phyloP scores from a whole-genome alignment of 2,113 vertebrate genomes.

The Peromyscus polionotus region DNA sequence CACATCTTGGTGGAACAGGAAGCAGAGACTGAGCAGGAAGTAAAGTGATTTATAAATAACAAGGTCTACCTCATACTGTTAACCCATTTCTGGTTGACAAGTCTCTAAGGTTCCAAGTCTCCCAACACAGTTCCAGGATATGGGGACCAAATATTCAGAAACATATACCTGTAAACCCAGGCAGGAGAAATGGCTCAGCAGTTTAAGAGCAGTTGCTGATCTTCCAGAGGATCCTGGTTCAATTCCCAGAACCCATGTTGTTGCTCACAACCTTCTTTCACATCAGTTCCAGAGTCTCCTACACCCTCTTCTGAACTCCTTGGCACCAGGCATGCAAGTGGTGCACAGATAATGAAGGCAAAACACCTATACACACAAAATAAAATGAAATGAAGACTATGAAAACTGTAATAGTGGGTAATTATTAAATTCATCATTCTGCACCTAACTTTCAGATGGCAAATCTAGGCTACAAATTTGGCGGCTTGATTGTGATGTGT shows the following conservation, averaged over 20 bases:
- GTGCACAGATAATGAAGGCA: neutral
- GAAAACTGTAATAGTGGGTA: neutral
- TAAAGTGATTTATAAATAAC: neutral
- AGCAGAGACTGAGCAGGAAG: neutral
- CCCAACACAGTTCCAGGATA: neutral
- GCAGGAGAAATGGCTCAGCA: neutral
- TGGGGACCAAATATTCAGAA: neutral
- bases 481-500: neutral
- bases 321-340: neutral
- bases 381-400: neutral
- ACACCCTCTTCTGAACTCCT: neutral
- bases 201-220: neutral
- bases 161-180: neutral
- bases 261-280: neutral
- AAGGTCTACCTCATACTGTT: too few relatives aligned
- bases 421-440: neutral
- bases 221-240: neutral
- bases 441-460: neutral
- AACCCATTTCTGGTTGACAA: neutral
- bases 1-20: neutral
- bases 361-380: neutral
- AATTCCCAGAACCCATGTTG: neutral
- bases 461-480: neutral
- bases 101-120: neutral
- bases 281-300: neutral